Evolutionary conservation across 2,797 vertebrate species (phyloP).

Genomic region (Macroramphosus scolopax): DNA sequence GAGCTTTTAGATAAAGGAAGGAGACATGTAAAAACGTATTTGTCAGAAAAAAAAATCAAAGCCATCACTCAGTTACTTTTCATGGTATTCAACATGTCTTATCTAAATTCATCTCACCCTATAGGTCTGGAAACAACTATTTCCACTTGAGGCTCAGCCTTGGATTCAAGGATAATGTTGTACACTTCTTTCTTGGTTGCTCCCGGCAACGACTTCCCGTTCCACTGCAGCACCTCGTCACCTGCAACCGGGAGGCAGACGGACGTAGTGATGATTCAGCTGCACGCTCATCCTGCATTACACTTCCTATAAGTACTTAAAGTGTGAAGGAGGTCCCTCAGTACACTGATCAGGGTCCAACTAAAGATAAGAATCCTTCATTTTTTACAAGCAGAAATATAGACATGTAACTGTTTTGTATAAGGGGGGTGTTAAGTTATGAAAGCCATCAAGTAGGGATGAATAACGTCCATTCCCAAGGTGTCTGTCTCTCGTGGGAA

Average conservation of each 20-base stretch:
- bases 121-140: constrained; percentile 98
- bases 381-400: too few species aligned
- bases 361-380: too few species aligned
- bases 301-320: too few species aligned
- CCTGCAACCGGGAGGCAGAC: constrained; percentile 82
- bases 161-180: constrained; percentile 99
- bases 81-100: neutral
- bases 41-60: constrained; percentile 33
- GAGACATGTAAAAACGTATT: constrained; percentile 63
- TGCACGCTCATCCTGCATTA: neutral
- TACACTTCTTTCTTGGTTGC: constrained; percentile 99
- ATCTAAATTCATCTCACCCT: constrained; percentile 80
- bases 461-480: too few species aligned
- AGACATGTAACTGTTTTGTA: too few species aligned
- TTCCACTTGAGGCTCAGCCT: constrained; percentile 98
- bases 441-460: too few species aligned
- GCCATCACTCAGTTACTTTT: constrained; percentile 16
- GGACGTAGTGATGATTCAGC: constrained; percentile 18
- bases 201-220: constrained; percentile 94
- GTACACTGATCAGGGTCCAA: too few species aligned
- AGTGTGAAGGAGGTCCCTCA: too few species aligned
- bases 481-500: too few species aligned
- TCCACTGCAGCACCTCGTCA: constrained; percentile 98
- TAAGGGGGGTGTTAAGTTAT: too few species aligned
- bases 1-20: constrained; percentile 77